Percentiles rank a stretch among this genome's conserved stretches.
phyloP scores from a whole-genome alignment of 2,797 vertebrate species.

The Apogon talboti region DNA sequence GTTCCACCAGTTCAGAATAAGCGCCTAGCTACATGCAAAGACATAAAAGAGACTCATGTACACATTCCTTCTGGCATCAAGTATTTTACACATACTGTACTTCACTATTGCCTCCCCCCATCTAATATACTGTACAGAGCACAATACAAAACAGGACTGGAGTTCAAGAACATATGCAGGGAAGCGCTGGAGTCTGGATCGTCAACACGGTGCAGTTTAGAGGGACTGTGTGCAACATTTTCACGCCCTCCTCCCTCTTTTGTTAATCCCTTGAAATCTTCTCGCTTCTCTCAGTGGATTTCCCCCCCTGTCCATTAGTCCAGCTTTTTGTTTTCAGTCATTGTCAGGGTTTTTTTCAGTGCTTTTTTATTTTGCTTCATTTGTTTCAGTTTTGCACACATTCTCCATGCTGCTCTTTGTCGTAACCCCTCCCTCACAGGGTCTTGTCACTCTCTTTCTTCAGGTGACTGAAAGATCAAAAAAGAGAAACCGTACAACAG shows the following conservation, averaged over 20 bases:
- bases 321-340: constrained; percentile 44
- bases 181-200: constrained; percentile 69
- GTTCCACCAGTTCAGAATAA: constrained; percentile 84
- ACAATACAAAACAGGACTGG: constrained; percentile 78
- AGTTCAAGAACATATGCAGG: constrained; percentile 67
- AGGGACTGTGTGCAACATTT: constrained; percentile 62
- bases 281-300: constrained; percentile 28
- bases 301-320: constrained; percentile 47
- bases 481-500: constrained; percentile 27
- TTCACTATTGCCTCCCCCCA: constrained; percentile 68
- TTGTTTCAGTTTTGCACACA: constrained; percentile 51
- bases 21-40: constrained; percentile 88
- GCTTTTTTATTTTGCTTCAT: constrained; percentile 56
- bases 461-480: constrained; percentile 89
- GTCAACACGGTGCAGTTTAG: constrained; percentile 52
- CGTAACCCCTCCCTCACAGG: constrained; percentile 87
- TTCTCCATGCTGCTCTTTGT: constrained; percentile 71
- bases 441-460: constrained; percentile 99
- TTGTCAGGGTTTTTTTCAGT: constrained; percentile 65
- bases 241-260: constrained; percentile 49
- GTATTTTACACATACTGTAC: constrained; percentile 84
- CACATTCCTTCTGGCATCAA: constrained; percentile 84
- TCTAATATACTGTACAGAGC: constrained; percentile 82
- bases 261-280: constrained; percentile 51
- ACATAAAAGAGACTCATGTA: constrained; percentile 86